These are phyloP conservation scores for Colossoma macropomum DNA, from an alignment of 2,113 vertebrate species.

Conservation along the genomic window DNA sequence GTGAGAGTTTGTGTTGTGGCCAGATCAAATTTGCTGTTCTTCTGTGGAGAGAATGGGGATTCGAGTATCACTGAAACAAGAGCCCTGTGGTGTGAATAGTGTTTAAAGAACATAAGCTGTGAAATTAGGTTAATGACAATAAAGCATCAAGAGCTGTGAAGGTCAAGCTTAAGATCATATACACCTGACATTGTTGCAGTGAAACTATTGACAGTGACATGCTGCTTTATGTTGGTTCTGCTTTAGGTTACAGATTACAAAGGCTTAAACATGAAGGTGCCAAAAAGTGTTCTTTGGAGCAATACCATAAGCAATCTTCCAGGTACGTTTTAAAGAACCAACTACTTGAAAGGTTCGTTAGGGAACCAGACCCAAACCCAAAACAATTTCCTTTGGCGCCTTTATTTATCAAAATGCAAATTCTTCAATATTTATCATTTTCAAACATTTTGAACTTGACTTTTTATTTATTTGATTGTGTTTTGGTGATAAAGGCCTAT, in stretches of 20 bases:
- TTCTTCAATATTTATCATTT: too few relatives aligned
- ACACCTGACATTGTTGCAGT: background rate
- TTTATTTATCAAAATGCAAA: too few relatives aligned
- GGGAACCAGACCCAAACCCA: too few relatives aligned
- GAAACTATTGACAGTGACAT: background rate
- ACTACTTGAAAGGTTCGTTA: background rate
- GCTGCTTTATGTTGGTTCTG: background rate
- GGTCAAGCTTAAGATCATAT: background rate
- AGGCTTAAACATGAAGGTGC: too few relatives aligned
- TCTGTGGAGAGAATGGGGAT: slow-evolving; percentile 28
- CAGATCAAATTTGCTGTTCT: background rate
- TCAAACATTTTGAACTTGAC: too few relatives aligned
- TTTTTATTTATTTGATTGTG: background rate
- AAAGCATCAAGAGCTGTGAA: background rate
- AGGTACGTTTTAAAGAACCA: too few relatives aligned
- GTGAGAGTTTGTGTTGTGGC: slow-evolving; percentile 11
- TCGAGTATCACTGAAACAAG: slow-evolving; percentile 54
- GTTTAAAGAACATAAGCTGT: slow-evolving; percentile 15
- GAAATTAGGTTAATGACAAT: slow-evolving; percentile 12
- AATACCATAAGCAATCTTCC: too few relatives aligned
- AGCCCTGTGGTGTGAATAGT: slow-evolving; percentile 16
- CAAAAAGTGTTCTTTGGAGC: too few relatives aligned
- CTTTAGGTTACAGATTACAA: background rate
- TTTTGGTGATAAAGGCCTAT: background rate
- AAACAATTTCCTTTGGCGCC: too few relatives aligned